phyloP scores from a whole-genome alignment of 2,113 vertebrate species.

The Drymodes brunneopygia region DNA sequence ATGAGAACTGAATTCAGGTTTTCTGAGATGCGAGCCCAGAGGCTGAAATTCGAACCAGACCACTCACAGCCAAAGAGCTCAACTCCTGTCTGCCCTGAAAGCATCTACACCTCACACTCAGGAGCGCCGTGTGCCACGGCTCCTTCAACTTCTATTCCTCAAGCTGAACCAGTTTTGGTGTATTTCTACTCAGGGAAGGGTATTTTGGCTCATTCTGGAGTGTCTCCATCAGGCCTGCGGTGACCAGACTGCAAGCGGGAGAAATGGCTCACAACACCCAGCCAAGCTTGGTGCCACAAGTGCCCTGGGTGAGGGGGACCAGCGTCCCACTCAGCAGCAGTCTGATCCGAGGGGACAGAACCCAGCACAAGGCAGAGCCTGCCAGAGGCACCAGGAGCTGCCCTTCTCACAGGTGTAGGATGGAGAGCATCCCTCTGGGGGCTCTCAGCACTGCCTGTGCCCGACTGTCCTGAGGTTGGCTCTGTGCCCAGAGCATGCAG shows the following conservation, averaged over 20 bases:
- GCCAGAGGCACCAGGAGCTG: accelerated
- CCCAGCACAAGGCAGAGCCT: neutral
- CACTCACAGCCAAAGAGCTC: neutral
- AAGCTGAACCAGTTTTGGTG: neutral
- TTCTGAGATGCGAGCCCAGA: neutral
- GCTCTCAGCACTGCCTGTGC: neutral
- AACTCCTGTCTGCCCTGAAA: neutral
- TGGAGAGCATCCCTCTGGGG: accelerated
- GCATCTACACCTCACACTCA: accelerated
- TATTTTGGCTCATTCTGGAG: neutral
- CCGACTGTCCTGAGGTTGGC: accelerated
- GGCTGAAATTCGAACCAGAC: neutral
- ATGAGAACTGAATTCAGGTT: neutral
- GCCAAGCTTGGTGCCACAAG: neutral
- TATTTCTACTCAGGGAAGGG: neutral
- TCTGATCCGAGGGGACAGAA: accelerated
- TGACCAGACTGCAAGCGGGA: neutral
- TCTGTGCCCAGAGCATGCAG: accelerated
- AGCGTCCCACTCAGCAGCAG: neutral
- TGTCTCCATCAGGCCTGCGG: neutral
- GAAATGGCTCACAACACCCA: neutral
- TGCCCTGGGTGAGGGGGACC: accelerated
- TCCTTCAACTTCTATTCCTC: neutral
- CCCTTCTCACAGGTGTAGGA: neutral
- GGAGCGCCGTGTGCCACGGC: accelerated